Conservation (phyloP, 2,113 vertebrate genomes). For the Reinhardtius hippoglossoides region DNA sequence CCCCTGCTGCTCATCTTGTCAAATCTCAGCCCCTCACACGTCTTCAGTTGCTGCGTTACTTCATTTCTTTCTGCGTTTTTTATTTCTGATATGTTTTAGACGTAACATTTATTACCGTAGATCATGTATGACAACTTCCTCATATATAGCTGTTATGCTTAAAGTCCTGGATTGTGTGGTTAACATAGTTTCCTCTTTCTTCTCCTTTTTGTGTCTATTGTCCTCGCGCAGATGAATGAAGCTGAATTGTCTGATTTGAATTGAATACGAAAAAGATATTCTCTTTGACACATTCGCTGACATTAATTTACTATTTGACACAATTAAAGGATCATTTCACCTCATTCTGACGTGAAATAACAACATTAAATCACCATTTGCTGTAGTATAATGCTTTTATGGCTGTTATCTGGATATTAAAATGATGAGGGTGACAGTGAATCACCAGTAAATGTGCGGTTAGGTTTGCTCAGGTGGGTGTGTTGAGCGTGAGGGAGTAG, state of each 20-base stretch:
- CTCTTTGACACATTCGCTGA: not conserved
- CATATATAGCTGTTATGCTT: not conserved
- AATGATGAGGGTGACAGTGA: conserved; percentile 8
- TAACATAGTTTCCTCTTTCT: not conserved
- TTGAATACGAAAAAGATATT: not conserved
- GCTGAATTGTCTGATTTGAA: not conserved
- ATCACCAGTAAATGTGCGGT: not conserved
- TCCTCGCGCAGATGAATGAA: not conserved
- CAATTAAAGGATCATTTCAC: not conserved
- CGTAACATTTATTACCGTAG: not conserved
- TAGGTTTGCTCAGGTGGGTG: not conserved
- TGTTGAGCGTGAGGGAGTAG: not conserved
- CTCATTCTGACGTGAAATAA: too few relatives aligned
- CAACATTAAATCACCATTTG: not conserved
- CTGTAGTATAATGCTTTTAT: not conserved
- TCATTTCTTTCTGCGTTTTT: not conserved
- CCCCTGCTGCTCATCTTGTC: not conserved
- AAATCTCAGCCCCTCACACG: not conserved
- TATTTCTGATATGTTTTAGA: not conserved
- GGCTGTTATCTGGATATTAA: not conserved
- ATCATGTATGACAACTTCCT: not conserved
- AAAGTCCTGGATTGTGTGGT: not conserved
- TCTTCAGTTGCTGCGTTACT: not conserved
- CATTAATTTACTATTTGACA: not conserved
- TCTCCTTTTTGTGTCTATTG: not conserved